Evolutionary conservation across 2,888 invertebrate species (phyloP).

Genomic region (Agrochola macilenta): DNA sequence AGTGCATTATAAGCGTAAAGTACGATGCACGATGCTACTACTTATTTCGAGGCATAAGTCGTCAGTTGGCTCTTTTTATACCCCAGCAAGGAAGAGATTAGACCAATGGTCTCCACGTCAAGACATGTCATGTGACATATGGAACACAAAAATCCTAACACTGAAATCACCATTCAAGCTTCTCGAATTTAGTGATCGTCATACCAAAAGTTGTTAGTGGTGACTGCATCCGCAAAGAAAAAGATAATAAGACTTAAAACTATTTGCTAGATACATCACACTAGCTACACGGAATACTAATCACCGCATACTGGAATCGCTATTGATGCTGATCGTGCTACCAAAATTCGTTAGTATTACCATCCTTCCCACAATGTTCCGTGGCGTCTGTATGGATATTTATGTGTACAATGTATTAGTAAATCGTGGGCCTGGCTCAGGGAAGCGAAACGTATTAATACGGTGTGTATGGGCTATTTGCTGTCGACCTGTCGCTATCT

Average conservation of each 20-base stretch:
- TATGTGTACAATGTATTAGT: conserved; percentile 44
- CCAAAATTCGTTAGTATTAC: conserved; percentile 20
- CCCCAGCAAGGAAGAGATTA: neutral
- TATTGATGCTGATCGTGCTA: neutral
- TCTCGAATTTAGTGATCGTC: neutral
- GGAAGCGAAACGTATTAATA: conserved; percentile 49
- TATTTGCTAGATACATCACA: neutral
- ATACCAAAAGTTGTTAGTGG: neutral
- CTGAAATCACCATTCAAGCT: neutral
- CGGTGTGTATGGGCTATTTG: conserved; percentile 35
- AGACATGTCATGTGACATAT: no score
- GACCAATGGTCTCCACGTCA: neutral
- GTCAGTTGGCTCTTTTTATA: neutral
- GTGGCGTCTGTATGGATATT: conserved; percentile 21
- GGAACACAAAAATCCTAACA: neutral
- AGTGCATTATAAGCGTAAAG: neutral
- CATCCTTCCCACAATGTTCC: conserved; percentile 1
- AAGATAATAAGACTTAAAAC: neutral
- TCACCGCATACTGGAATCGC: neutral
- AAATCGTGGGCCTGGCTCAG: conserved; percentile 14
- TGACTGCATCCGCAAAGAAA: neutral
- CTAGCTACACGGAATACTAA: neutral
- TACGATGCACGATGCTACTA: neutral
- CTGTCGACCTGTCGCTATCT: conserved; percentile 35
- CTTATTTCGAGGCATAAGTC: neutral